A percentile compares a stretch with the other conserved stretches of the same genome.
phyloP scores from a whole-genome alignment of 2,113 vertebrate species.

The Phoenicopterus ruber region DNA sequence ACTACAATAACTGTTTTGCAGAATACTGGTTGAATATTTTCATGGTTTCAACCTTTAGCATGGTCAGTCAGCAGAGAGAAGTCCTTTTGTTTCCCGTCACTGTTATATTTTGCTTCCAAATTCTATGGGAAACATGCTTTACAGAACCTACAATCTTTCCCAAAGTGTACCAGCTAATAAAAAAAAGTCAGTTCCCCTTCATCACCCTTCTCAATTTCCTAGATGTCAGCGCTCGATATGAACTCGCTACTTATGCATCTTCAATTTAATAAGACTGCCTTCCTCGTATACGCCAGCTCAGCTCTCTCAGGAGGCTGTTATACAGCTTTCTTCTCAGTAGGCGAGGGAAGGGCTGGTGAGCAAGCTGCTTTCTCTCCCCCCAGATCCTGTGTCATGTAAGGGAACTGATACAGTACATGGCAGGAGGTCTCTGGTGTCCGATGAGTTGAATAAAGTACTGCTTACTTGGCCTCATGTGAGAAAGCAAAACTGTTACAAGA shows the following conservation, averaged over 20 bases:
- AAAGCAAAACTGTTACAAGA: background rate
- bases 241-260: background rate
- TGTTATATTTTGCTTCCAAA: background rate
- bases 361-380: background rate
- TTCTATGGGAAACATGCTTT: background rate
- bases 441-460: background rate
- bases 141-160: background rate
- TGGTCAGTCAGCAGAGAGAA: background rate
- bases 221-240: background rate
- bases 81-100: background rate
- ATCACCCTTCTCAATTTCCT: background rate
- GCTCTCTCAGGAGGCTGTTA: background rate
- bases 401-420: rapidly evolving
- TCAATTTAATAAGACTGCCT: background rate
- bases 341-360: background rate
- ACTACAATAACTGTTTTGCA: background rate
- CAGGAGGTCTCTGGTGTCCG: background rate
- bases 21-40: background rate
- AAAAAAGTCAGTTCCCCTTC: background rate
- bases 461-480: background rate
- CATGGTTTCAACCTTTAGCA: background rate
- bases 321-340: background rate
- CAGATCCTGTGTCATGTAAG: rapidly evolving
- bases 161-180: background rate
- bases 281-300: background rate